Evolutionary conservation across 1,140 invertebrate genomes (phyloP).

Genomic region (Agrypnia vestita): DNA sequence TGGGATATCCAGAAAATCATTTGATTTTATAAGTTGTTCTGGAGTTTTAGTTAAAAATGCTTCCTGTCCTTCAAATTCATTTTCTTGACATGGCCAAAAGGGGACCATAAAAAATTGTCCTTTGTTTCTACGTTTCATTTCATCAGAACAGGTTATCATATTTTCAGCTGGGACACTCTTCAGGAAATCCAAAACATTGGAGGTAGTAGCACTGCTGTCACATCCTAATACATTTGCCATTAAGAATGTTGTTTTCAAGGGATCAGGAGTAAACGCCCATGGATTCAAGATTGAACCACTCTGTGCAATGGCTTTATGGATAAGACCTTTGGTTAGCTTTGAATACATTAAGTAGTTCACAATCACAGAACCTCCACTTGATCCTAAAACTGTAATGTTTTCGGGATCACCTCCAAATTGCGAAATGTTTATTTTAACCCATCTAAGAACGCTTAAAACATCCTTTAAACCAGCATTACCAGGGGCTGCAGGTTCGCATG

Average conservation of each 20-base stretch:
- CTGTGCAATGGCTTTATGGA: conserved; percentile 38
- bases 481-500: conserved; percentile 6
- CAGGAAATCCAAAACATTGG: conserved; percentile 3
- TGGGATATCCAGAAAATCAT: conserved; percentile 13
- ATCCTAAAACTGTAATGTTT: conserved; percentile 20
- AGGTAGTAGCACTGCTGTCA: background rate
- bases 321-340: background rate
- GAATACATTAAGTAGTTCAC: conserved; percentile 28
- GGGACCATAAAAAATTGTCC: conserved; percentile 14
- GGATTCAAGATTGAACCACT: conserved; percentile 43
- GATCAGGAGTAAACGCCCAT: conserved; percentile 42
- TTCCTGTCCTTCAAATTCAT: conserved; percentile 31
- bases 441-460: background rate
- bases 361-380: background rate
- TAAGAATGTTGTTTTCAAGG: conserved; percentile 5
- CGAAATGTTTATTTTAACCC: conserved; percentile 19
- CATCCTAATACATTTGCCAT: conserved; percentile 28
- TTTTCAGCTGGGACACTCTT: conserved; percentile 9
- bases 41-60: conserved; percentile 23
- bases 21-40: conserved; percentile 6
- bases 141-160: background rate
- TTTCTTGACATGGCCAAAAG: conserved; percentile 17
- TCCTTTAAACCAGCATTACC: conserved; percentile 31
- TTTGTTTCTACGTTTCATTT: conserved; percentile 10
- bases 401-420: conserved; percentile 36